Evolutionary conservation across 2,888 invertebrate species (phyloP).

Genomic region (Tetropium fuscum): DNA sequence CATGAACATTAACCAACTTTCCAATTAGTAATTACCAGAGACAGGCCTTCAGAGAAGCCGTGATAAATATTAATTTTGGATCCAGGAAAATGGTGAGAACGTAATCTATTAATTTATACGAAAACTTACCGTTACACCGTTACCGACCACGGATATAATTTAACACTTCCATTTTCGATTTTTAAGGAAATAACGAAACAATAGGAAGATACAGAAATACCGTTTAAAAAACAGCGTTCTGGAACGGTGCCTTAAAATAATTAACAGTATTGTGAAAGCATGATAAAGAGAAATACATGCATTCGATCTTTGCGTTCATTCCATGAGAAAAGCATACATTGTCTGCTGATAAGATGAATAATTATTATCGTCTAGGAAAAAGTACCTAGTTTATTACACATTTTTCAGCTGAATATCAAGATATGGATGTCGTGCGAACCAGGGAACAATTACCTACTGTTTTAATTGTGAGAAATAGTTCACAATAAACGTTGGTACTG

Average conservation of each 20-base stretch:
- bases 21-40: too few relatives aligned
- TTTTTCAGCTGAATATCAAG: slow-evolving; percentile 15
- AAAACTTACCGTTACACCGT: too few relatives aligned
- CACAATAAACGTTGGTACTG: too few relatives aligned
- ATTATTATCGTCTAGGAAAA: slow-evolving; percentile 13
- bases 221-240: slow-evolving; percentile 44
- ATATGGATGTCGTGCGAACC: slow-evolving; percentile 25
- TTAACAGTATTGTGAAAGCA: slow-evolving; percentile 43
- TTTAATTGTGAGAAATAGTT: slow-evolving; percentile 26
- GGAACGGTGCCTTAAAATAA: slow-evolving; percentile 45
- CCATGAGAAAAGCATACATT: slow-evolving; percentile 17
- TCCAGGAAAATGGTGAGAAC: too few relatives aligned
- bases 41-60: too few relatives aligned
- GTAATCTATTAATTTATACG: too few relatives aligned
- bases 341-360: slow-evolving; percentile 10
- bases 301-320: slow-evolving; percentile 5
- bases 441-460: slow-evolving; percentile 11
- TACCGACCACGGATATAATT: too few relatives aligned
- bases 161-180: slow-evolving; percentile 23
- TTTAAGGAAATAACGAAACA: slow-evolving; percentile 32
- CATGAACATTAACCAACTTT: too few relatives aligned
- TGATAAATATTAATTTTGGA: too few relatives aligned
- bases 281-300: slow-evolving; percentile 27
- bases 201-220: slow-evolving; percentile 39
- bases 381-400: slow-evolving; percentile 18